These are phyloP conservation scores for Mus minutoides DNA, from an alignment of 2,797 vertebrate genomes.

Conservation along the genomic window DNA sequence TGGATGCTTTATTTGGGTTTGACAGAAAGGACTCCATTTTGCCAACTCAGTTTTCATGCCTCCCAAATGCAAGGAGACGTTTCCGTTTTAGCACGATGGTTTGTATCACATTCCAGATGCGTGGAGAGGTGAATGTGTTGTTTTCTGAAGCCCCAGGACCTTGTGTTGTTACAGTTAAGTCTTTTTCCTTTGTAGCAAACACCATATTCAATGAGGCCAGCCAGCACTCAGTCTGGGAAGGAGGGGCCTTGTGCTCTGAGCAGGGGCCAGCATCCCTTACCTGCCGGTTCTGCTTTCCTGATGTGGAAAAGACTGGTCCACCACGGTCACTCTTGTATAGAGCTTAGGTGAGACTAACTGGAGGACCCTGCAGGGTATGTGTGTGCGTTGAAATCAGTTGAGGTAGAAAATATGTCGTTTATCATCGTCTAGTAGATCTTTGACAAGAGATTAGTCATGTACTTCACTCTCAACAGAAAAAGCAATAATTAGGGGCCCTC, in stretches of 20 bases:
- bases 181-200: not conserved
- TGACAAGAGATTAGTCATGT: slow-evolving; percentile 47
- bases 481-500: not conserved
- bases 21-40: not conserved
- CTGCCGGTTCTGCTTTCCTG: not conserved
- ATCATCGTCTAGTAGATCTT: not conserved
- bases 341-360: not conserved
- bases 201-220: not conserved
- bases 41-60: not conserved
- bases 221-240: rapidly evolving
- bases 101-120: not conserved
- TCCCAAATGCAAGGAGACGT: not conserved
- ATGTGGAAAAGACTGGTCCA: not conserved
- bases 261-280: not conserved
- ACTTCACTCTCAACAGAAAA: slow-evolving; percentile 1
- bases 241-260: not conserved
- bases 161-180: rapidly evolving
- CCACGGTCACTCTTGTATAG: rapidly evolving
- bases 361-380: not conserved
- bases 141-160: not conserved
- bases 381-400: not conserved
- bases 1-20: not conserved
- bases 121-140: not conserved
- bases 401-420: not conserved
- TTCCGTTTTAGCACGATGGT: not conserved